phyloP scores from a whole-genome alignment of 2,797 vertebrate species.

The Botia almorhae region DNA sequence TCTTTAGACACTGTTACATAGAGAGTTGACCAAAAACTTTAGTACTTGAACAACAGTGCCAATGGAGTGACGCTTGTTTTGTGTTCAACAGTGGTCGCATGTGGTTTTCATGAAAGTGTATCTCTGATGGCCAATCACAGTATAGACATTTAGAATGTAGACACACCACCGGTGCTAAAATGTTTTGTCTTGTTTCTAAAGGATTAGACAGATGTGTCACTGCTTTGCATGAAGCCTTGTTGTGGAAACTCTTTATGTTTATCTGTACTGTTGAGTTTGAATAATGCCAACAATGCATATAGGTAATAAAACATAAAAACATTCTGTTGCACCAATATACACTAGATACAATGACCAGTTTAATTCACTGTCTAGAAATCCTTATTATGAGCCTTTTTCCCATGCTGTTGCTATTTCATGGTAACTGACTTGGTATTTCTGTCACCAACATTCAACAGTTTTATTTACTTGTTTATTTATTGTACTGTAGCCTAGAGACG shows the following conservation, averaged over 20 bases:
- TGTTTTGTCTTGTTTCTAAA: background rate
- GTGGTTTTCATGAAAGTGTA: no score
- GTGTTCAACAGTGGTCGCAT: background rate
- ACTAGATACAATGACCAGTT: conserved; percentile 30
- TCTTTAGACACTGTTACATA: background rate
- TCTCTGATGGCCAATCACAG: background rate
- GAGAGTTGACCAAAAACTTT: background rate
- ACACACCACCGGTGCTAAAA: background rate
- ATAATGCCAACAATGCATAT: conserved; percentile 22
- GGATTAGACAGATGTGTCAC: background rate
- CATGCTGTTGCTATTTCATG: conserved; percentile 18
- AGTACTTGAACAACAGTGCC: background rate
- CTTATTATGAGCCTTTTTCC: conserved; percentile 38
- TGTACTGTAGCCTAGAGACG: conserved; percentile 28
- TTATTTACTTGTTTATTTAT: conserved; percentile 57
- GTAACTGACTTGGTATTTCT: conserved; percentile 28
- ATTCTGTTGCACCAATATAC: conserved; percentile 38
- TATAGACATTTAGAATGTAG: background rate
- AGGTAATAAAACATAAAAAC: conserved; percentile 10
- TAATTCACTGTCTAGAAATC: conserved; percentile 48
- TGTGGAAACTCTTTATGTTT: background rate
- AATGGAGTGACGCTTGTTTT: background rate
- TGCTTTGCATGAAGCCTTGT: background rate
- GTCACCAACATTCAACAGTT: conserved; percentile 25
- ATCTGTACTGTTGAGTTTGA: conserved; percentile 11